phyloP scores from a whole-genome alignment of 2,113 vertebrate genomes.

The Ictalurus punctatus region DNA sequence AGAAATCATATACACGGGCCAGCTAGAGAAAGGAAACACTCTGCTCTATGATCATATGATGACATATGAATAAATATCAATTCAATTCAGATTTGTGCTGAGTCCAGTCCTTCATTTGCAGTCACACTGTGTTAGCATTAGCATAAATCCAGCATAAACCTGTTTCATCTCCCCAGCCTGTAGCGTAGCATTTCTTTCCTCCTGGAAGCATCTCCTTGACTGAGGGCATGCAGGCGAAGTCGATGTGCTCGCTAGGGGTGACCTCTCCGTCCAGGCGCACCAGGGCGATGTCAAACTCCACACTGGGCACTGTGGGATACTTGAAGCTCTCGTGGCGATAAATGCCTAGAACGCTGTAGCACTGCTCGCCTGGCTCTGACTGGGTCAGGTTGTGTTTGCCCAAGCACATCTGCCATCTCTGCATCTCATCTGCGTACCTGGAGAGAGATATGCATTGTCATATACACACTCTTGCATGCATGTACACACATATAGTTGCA shows the following conservation, averaged over 20 bases:
- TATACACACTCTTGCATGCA: background rate
- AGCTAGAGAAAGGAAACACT: background rate
- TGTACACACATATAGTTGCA: background rate
- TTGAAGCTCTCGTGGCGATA: conserved; percentile 72
- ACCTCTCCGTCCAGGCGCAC: conserved; percentile 70
- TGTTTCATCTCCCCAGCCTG: conserved; percentile 77
- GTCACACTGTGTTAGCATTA: background rate
- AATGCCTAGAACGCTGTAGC: conserved; percentile 67
- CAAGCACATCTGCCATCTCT: conserved; percentile 76
- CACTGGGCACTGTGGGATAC: conserved; percentile 72
- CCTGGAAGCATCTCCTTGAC: conserved; percentile 66
- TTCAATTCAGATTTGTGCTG: background rate
- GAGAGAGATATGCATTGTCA: background rate
- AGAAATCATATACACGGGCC: background rate
- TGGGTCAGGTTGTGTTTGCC: conserved; percentile 77
- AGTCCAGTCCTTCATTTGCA: background rate
- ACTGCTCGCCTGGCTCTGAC: conserved; percentile 64
- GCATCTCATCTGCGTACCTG: conserved; percentile 75
- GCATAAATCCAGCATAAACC: background rate
- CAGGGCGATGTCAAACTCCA: conserved; percentile 77
- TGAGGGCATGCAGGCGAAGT: conserved; percentile 72
- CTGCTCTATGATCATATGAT: background rate
- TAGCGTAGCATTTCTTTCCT: conserved; percentile 72
- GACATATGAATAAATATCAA: conserved; percentile 6
- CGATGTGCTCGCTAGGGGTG: conserved; percentile 56